Percentiles rank a stretch among this genome's conserved stretches.
These are phyloP conservation scores for Papilio dardanus DNA, from an alignment of 1,140 invertebrate species.

Conservation along the genomic window DNA sequence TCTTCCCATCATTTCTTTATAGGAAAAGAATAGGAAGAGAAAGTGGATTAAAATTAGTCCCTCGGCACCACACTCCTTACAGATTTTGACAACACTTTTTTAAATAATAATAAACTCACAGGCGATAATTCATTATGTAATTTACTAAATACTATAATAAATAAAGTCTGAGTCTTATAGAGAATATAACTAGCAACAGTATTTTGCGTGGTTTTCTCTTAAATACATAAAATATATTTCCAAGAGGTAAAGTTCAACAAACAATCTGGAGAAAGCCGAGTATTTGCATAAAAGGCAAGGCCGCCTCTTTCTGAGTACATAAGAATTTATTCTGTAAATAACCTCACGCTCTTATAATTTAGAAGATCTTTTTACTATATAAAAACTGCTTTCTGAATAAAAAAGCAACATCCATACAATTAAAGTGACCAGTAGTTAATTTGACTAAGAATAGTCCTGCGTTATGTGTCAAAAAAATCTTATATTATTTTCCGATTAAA, in stretches of 20 bases:
- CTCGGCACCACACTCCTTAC: too few species aligned
- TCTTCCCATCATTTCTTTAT: too few species aligned
- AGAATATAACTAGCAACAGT: neutral
- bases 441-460: too few species aligned
- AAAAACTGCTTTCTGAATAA: neutral
- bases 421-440: too few species aligned
- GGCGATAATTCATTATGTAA: too few species aligned
- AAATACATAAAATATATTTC: constrained; percentile 7
- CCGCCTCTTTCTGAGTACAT: neutral
- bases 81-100: too few species aligned
- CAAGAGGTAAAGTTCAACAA: constrained; percentile 23
- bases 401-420: too few species aligned
- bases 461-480: too few species aligned
- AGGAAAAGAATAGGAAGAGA: too few species aligned
- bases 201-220: neutral
- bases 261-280: constrained; percentile 20
- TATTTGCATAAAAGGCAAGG: constrained; percentile 22
- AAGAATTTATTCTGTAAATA: constrained; percentile 22
- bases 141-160: neutral
- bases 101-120: too few species aligned
- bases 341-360: constrained; percentile 2
- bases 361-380: neutral
- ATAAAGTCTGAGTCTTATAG: neutral
- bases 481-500: too few species aligned
- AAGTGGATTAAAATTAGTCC: too few species aligned